Evolutionary conservation across 2,113 vertebrate genomes (phyloP), one percentile per base, ranked within the genome.

Genomic region (Meles meles): DNA sequence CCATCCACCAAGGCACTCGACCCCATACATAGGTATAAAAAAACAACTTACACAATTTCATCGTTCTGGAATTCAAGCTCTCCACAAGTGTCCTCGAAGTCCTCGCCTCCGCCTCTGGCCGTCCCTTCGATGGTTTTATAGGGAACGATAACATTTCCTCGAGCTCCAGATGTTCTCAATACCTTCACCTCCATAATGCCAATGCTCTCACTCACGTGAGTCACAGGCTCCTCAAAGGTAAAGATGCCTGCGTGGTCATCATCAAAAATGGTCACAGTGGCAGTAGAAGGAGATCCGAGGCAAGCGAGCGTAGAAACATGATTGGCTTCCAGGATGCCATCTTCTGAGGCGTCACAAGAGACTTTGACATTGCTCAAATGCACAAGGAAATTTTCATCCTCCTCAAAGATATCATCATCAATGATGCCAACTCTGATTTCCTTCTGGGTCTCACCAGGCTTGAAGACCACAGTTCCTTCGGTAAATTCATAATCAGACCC

Each of bases 201-300:
- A 12, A 99, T 90, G 14, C 99, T 99, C 98, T 99, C 99, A 7
- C 99, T 99, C 93, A 99, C 98, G 0, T 99, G 99, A 0, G 99
- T 98, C 92, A 99, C 98, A 0, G 99, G 98, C 80, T 99, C 99
- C 98, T 99, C 99, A 20, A 99, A 99, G 1, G 98, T 99, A 94
- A 99, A 99, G 98, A 99, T 99, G 86, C 99, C 99, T 0, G 99
- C 99, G 0, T 99, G 99, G 98, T 99, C 99, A 23, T 99, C 99
- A 0, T 99, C 99, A 49, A 99, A 99, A 97, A 99, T 99, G 86
- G 99, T 99, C 74, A 99, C 99, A 0, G 99, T 99, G 84, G 99
- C 99, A 0, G 99, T 99, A 86, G 98, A 98, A 0, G 99, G 99
- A 1, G 99, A 98, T 0, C 99, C 99, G 11, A 99, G 96, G 80